These are phyloP conservation scores for Myotis vivesi DNA, from an alignment of 2,797 vertebrate genomes.

Conservation along the genomic window DNA sequence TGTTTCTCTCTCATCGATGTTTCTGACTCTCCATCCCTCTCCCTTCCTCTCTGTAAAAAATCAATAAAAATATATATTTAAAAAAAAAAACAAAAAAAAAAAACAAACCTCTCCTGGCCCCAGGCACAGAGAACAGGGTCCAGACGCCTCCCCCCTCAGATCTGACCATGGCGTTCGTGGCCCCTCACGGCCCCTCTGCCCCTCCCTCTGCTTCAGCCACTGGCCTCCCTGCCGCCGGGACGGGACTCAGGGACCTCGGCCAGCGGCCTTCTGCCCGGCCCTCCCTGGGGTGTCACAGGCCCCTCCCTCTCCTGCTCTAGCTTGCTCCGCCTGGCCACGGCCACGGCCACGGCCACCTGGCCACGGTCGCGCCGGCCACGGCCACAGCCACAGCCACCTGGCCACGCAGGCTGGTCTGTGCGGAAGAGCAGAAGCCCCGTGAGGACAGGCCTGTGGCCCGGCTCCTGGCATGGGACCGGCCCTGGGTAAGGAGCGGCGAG, in stretches of 20 bases:
- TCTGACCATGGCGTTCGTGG: neutral
- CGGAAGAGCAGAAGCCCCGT: neutral
- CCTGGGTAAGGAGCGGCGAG: fast-evolving
- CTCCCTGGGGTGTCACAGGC: neutral
- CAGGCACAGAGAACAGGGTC: neutral
- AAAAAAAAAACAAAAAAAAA: too few relatives aligned
- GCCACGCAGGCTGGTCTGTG: neutral
- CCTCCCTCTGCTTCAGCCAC: neutral
- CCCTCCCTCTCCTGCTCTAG: neutral
- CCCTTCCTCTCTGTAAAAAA: too few relatives aligned
- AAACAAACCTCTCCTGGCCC: neutral
- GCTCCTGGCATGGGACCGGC: neutral
- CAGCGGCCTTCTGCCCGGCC: neutral
- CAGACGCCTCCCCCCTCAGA: neutral
- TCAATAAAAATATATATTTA: too few relatives aligned
- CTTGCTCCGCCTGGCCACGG: neutral
- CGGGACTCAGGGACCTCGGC: neutral
- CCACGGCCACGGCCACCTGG: too few relatives aligned
- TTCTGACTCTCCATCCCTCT: too few relatives aligned
- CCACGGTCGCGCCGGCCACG: neutral
- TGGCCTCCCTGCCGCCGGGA: too few relatives aligned
- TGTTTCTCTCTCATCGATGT: too few relatives aligned
- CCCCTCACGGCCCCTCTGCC: neutral
- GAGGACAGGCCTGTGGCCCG: fast-evolving
- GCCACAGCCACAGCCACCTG: neutral